These are phyloP conservation scores for Macrosiphum euphorbiae DNA, from an alignment of 2,888 invertebrate species.

Conservation along the genomic window DNA sequence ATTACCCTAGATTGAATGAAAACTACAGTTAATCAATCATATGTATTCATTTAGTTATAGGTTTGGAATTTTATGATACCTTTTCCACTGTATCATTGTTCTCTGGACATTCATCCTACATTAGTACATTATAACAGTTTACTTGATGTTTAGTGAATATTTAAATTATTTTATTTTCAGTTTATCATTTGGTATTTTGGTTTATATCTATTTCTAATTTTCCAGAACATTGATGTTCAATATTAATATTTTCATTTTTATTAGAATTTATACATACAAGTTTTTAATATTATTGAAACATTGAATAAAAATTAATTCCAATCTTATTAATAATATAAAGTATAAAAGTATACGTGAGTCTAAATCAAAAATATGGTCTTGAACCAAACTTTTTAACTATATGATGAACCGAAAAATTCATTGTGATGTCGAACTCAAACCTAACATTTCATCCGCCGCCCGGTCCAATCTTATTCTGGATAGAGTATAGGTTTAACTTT, in stretches of 20 bases:
- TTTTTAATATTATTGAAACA: not conserved
- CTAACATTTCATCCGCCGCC: too few relatives aligned
- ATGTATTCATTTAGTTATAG: not conserved
- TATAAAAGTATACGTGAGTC: not conserved
- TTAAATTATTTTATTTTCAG: not conserved
- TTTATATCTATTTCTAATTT: not conserved
- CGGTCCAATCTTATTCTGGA: too few relatives aligned
- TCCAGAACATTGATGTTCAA: not conserved
- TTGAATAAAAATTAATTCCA: not conserved
- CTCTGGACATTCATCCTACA: not conserved
- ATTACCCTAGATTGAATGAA: not conserved
- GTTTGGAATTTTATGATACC: not conserved
- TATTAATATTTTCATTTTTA: not conserved
- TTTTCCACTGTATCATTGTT: not conserved
- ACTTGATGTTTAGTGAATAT: not conserved
- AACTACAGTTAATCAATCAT: not conserved
- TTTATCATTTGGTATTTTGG: not conserved
- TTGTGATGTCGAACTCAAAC: too few relatives aligned
- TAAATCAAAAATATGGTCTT: too few relatives aligned
- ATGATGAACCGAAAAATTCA: too few relatives aligned
- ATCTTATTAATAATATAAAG: not conserved
- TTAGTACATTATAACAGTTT: not conserved
- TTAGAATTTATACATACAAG: not conserved
- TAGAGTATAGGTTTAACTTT: too few relatives aligned
- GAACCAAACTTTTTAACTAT: too few relatives aligned